A percentile compares a stretch with the other conserved stretches of the same genome.
phyloP scores from a whole-genome alignment of 2,113 vertebrate genomes.

The Atherinomorus stipes region DNA sequence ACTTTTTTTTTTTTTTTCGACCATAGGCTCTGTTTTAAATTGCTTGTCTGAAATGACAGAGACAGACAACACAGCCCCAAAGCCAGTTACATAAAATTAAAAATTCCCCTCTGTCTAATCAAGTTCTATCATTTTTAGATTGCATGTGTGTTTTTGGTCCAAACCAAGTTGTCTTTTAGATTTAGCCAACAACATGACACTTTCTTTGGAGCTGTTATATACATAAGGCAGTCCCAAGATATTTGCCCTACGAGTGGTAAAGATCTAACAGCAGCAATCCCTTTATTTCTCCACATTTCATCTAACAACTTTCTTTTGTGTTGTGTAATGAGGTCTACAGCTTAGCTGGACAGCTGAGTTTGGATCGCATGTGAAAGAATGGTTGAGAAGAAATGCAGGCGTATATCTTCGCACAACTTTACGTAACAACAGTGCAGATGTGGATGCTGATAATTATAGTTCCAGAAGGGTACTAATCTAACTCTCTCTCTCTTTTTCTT shows the following conservation, averaged over 20 bases:
- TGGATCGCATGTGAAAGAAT: constrained; percentile 9
- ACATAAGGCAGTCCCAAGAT: background rate
- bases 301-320: background rate
- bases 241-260: background rate
- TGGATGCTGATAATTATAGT: constrained; percentile 37
- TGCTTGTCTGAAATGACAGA: constrained; percentile 15
- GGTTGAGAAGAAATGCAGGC: constrained; percentile 1
- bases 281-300: background rate
- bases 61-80: background rate
- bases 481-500: background rate
- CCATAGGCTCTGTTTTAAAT: constrained; percentile 21
- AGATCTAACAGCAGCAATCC: background rate
- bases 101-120: background rate
- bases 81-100: constrained; percentile 2
- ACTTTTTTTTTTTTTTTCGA: background rate
- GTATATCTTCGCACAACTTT: background rate
- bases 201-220: background rate
- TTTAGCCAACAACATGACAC: background rate
- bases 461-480: constrained; percentile 27
- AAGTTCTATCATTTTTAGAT: too few species aligned
- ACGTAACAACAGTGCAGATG: constrained; percentile 42
- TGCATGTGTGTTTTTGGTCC: background rate
- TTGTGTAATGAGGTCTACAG: constrained; percentile 8
- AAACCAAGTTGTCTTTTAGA: background rate
- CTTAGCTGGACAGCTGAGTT: background rate